Evolutionary conservation across 2,797 vertebrate species (phyloP).

Genomic region (Triplophysa bombifrons): DNA sequence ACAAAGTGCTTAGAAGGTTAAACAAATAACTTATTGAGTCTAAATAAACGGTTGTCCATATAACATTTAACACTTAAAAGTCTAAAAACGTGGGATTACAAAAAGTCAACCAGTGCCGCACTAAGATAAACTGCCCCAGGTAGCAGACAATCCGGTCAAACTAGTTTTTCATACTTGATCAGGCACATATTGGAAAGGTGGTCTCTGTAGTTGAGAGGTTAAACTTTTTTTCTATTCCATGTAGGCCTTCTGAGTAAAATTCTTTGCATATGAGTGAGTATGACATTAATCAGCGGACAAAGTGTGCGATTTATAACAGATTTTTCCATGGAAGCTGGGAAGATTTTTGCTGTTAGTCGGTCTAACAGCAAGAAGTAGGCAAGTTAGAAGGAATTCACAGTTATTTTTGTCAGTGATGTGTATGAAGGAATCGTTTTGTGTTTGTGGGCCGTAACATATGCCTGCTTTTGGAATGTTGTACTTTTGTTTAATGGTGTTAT

Average conservation of each 20-base stretch:
- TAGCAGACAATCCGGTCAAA: slow-evolving; percentile 27
- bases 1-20: slow-evolving; percentile 46
- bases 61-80: slow-evolving; percentile 12
- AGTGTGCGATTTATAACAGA: slow-evolving; percentile 35
- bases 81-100: slow-evolving; percentile 9
- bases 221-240: slow-evolving; percentile 13
- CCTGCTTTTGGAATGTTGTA: slow-evolving; percentile 27
- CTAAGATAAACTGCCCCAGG: slow-evolving; percentile 32
- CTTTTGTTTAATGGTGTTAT: slow-evolving; percentile 12
- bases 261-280: slow-evolving; percentile 19
- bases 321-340: slow-evolving; percentile 35
- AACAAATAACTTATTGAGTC: slow-evolving; percentile 47
- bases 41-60: slow-evolving; percentile 29
- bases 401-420: neutral
- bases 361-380: neutral
- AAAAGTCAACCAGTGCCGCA: slow-evolving; percentile 12
- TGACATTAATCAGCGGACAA: slow-evolving; percentile 44
- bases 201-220: slow-evolving; percentile 10
- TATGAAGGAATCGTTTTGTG: neutral
- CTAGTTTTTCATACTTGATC: slow-evolving; percentile 37
- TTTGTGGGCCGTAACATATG: neutral
- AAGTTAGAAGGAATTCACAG: slow-evolving; percentile 5
- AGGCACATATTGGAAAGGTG: slow-evolving; percentile 36
- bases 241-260: slow-evolving; percentile 34
- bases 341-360: slow-evolving; percentile 5